A percentile compares a stretch with the other conserved stretches of the same genome.
Evolutionary conservation across 2,888 invertebrate species (phyloP).

Genomic region (Pseudococcus longispinus): DNA sequence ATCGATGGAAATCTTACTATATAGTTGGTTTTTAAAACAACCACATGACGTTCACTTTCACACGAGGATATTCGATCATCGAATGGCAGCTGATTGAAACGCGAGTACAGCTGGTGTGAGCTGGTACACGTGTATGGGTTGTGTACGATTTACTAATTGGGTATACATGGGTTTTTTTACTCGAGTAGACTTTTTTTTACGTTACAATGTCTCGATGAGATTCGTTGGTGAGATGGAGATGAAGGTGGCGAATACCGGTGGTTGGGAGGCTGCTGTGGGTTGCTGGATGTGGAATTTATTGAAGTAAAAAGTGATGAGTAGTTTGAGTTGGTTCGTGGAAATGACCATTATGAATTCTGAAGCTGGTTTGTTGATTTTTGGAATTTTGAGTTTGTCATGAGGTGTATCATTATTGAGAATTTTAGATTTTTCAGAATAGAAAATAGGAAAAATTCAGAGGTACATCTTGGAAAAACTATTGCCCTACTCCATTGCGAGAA

Average conservation of each 20-base stretch:
- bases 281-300: neutral
- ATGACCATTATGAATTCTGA: too few relatives aligned
- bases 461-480: too few relatives aligned
- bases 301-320: too few relatives aligned
- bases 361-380: too few relatives aligned
- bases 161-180: neutral
- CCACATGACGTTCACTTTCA: conserved; percentile 24
- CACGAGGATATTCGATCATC: conserved; percentile 19
- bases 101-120: conserved; percentile 10
- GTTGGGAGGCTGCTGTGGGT: neutral
- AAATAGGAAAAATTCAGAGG: too few relatives aligned
- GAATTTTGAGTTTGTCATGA: too few relatives aligned
- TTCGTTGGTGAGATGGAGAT: too few relatives aligned
- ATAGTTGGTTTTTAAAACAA: neutral
- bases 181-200: neutral
- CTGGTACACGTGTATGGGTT: neutral
- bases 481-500: too few relatives aligned
- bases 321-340: too few relatives aligned
- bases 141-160: conserved; percentile 8
- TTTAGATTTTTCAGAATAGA: too few relatives aligned
- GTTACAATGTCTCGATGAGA: neutral
- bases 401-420: too few relatives aligned
- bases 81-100: conserved; percentile 22
- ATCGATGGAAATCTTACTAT: conserved; percentile 20
- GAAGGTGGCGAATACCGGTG: neutral